These are phyloP conservation scores for Chunga burmeisteri DNA, from an alignment of 2,113 vertebrate species.

Conservation along the genomic window DNA sequence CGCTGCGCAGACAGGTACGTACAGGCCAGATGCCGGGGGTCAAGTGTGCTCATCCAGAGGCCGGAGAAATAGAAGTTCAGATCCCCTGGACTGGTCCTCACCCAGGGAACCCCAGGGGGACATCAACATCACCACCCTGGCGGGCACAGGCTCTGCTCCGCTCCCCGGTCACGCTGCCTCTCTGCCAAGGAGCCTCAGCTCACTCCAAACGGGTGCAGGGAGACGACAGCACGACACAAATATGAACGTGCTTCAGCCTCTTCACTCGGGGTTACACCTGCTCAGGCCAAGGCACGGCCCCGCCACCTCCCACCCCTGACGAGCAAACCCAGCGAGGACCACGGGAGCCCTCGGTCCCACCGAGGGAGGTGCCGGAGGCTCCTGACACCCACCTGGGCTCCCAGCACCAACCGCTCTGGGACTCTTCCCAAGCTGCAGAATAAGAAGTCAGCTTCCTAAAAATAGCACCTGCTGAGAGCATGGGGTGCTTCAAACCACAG, in stretches of 20 bases:
- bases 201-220: no score
- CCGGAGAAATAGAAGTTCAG: not conserved
- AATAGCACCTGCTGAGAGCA: not conserved
- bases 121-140: not conserved
- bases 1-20: not conserved
- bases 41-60: not conserved
- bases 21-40: not conserved
- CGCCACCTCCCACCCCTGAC: not conserved
- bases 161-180: rapidly evolving
- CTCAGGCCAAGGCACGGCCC: not conserved
- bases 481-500: not conserved
- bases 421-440: not conserved
- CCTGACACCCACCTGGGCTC: not conserved
- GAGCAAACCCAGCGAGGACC: not conserved
- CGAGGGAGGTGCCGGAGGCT: not conserved
- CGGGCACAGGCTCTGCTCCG: rapidly evolving
- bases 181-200: not conserved
- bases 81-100: not conserved
- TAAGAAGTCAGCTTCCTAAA: not conserved
- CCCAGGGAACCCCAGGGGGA: not conserved
- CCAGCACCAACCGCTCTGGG: not conserved
- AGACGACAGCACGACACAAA: rapidly evolving
- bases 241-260: no score
- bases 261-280: not conserved
- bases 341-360: not conserved